Evolutionary conservation across 1,140 invertebrate genomes (phyloP).

Genomic region (Zaprionus africanus): DNA sequence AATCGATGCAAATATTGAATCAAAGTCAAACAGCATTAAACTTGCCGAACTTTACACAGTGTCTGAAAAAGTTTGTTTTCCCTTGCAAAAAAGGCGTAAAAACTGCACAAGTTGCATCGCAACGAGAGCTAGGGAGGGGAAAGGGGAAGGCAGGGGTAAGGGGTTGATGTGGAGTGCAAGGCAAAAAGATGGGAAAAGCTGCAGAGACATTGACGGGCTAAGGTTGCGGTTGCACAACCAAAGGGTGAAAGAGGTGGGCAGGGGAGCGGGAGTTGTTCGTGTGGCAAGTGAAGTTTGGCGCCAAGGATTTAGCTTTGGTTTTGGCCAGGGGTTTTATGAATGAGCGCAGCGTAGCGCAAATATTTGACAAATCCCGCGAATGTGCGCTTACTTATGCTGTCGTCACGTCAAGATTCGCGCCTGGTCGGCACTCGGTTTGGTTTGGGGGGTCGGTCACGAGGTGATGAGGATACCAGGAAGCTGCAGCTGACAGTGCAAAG

Average conservation of each 20-base stretch:
- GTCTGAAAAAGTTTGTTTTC: conserved; percentile 51
- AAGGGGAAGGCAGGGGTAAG: conserved; percentile 17
- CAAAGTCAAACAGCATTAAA: conserved; percentile 81
- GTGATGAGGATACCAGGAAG: conserved; percentile 59
- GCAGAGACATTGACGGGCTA: conserved; percentile 26
- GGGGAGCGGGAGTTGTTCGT: neutral
- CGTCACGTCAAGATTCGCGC: conserved; percentile 52
- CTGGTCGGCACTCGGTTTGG: neutral
- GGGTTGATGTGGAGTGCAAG: neutral
- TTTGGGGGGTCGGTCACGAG: conserved; percentile 43
- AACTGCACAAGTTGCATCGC: conserved; percentile 37
- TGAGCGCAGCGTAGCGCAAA: conserved; percentile 77
- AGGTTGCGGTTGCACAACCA: conserved; percentile 37
- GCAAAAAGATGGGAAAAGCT: conserved; percentile 3
- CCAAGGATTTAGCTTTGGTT: conserved; percentile 28
- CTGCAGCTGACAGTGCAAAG: conserved; percentile 23
- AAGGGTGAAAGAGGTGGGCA: conserved; percentile 25
- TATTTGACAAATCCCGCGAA: conserved; percentile 81
- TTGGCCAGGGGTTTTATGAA: conserved; percentile 44
- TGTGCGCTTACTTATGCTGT: conserved; percentile 81
- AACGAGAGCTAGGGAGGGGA: neutral
- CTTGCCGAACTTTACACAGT: conserved; percentile 71
- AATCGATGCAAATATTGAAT: conserved; percentile 82
- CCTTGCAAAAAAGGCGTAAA: conserved; percentile 64
- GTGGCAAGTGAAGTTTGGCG: conserved; percentile 16